Conservation (phyloP, 2,888 invertebrate species). For the Plutella xylostella region DNA sequence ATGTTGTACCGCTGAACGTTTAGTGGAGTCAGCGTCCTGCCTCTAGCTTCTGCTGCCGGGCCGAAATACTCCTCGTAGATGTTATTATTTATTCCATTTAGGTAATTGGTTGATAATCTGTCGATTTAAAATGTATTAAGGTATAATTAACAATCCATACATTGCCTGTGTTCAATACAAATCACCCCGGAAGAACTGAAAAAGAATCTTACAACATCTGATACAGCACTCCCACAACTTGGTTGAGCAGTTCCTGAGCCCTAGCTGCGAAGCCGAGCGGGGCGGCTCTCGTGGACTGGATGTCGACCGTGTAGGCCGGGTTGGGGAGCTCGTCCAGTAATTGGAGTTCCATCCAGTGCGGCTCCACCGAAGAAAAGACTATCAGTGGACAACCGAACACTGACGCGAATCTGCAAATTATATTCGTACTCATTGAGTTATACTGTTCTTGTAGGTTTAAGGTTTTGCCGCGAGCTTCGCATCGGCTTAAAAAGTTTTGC, state of each 20-base stretch:
- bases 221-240: no score
- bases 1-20: constrained; percentile 11
- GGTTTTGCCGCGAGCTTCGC: no score
- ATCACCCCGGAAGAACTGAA: no score
- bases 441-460: no score
- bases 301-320: constrained; percentile 31
- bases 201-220: no score
- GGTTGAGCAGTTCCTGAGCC: constrained; percentile 12
- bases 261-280: constrained; percentile 37
- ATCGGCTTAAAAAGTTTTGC: no score
- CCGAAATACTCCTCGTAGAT: constrained; percentile 4
- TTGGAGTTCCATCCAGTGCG: constrained; percentile 27
- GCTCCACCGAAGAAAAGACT: constrained; percentile 34
- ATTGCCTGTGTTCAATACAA: no score
- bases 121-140: no score
- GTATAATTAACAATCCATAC: no score
- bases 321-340: constrained; percentile 34
- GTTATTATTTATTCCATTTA: constrained; percentile 12
- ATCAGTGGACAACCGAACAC: constrained; percentile 38
- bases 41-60: constrained; percentile 7
- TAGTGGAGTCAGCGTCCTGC: constrained; percentile 7
- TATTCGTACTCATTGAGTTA: no score
- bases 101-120: no score
- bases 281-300: constrained; percentile 19
- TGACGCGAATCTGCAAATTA: constrained; percentile 30